Evolutionary conservation across 2,888 invertebrate species (phyloP).

Genomic region (Pseudeuparius sepicola): DNA sequence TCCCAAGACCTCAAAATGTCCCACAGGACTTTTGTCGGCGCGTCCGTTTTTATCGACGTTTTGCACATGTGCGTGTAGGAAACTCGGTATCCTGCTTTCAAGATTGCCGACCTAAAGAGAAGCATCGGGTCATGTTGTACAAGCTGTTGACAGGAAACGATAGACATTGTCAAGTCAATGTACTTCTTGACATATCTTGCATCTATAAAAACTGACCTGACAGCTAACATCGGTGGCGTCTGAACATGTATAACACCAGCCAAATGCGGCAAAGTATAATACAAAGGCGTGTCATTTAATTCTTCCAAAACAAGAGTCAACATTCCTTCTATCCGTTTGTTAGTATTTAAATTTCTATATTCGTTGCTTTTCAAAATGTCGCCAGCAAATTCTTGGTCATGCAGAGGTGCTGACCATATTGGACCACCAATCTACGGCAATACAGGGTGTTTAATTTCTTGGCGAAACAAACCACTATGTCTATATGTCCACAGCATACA

Average conservation of each 20-base stretch:
- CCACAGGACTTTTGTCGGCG: slow-evolving; percentile 81
- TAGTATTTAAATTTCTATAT: slow-evolving; percentile 51
- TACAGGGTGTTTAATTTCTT: too few relatives aligned
- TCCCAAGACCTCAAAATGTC: slow-evolving; percentile 83
- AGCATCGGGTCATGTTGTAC: neutral
- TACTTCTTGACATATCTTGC: slow-evolving; percentile 1
- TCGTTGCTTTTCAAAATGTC: slow-evolving; percentile 48
- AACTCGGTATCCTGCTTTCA: slow-evolving; percentile 84
- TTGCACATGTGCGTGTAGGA: slow-evolving; percentile 86
- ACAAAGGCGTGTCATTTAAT: slow-evolving; percentile 72
- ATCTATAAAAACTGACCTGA: slow-evolving; percentile 58
- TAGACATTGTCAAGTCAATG: neutral
- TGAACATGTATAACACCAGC: slow-evolving; percentile 62
- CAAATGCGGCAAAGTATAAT: slow-evolving; percentile 73
- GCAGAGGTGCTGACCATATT: slow-evolving; percentile 84
- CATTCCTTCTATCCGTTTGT: slow-evolving; percentile 68
- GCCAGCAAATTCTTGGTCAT: slow-evolving; percentile 66
- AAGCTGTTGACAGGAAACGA: neutral
- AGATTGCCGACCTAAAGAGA: slow-evolving; percentile 67
- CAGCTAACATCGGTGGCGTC: slow-evolving; percentile 56
- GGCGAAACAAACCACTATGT: too few relatives aligned
- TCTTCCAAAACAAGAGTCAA: slow-evolving; percentile 77
- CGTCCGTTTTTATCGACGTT: slow-evolving; percentile 85
- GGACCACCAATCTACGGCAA: slow-evolving; percentile 92
- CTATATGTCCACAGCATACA: too few relatives aligned